Percentiles rank a stretch among this genome's conserved stretches.
Evolutionary conservation across 2,113 vertebrate genomes (phyloP).

Genomic region (Onychostoma macrolepis): DNA sequence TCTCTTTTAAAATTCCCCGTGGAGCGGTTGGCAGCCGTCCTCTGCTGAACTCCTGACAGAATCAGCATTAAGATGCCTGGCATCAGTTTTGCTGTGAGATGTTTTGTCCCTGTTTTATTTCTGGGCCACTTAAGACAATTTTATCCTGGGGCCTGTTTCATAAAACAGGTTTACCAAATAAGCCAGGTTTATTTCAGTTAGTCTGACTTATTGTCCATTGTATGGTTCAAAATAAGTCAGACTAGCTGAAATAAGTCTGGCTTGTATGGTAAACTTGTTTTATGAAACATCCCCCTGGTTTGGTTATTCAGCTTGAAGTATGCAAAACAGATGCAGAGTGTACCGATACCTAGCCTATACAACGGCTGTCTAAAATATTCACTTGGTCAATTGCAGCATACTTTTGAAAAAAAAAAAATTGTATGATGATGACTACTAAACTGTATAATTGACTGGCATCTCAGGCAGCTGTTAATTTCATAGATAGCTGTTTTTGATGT

Average conservation of each 20-base stretch:
- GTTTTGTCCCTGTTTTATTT: not conserved
- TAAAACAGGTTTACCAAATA: too few relatives aligned
- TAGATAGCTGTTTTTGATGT: not conserved
- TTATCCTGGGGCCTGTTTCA: too few relatives aligned
- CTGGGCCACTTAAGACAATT: conserved; percentile 3
- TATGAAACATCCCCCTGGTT: too few relatives aligned
- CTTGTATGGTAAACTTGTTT: too few relatives aligned
- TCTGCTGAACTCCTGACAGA: conserved; percentile 39
- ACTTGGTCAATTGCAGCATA: not conserved
- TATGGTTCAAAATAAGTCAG: too few relatives aligned
- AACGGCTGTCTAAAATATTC: not conserved
- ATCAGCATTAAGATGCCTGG: conserved; percentile 38
- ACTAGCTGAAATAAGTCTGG: too few relatives aligned
- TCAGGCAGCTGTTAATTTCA: not conserved
- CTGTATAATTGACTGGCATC: not conserved
- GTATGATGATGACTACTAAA: not conserved
- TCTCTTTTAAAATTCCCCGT: conserved; percentile 39
- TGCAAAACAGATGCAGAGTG: not conserved
- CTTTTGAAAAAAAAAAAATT: not conserved
- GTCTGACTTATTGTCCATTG: too few relatives aligned
- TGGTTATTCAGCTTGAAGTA: not conserved
- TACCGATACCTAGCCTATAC: not conserved
- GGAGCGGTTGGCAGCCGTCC: conserved; percentile 22
- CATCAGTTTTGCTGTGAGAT: not conserved
- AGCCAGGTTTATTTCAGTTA: too few relatives aligned